These are phyloP conservation scores for Pseudorhiza aurosa DNA, from an alignment of 30 jellyfish, hydroid and myxozoan genomes.

Conservation along the genomic window DNA sequence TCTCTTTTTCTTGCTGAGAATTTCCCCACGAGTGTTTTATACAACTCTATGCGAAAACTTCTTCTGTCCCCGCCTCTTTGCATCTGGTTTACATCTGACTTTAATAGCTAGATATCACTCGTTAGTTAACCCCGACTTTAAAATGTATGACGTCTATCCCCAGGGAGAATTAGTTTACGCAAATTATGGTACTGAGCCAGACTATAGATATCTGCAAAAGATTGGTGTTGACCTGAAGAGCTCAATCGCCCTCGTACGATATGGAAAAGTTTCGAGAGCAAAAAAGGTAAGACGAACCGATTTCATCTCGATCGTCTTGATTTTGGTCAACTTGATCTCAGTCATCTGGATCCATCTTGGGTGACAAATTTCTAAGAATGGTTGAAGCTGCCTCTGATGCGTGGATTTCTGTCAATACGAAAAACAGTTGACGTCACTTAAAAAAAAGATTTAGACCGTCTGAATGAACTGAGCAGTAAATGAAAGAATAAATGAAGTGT, in stretches of 20 bases:
- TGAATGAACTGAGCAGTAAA: no score
- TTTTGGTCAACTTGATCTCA: no score
- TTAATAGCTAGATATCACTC: no score
- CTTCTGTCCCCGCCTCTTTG: slow-evolving; percentile 1
- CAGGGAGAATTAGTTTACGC: slow-evolving; percentile 97
- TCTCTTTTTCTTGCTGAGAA: slow-evolving; percentile 13
- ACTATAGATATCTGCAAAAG: slow-evolving; percentile 68
- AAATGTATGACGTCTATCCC: no score
- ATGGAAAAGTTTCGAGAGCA: slow-evolving; percentile 84
- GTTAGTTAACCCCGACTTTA: no score
- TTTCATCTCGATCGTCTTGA: background rate
- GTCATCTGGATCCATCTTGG: no score
- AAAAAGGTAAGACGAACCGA: slow-evolving; percentile 70
- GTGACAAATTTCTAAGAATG: no score
- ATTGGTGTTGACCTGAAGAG: slow-evolving; percentile 69
- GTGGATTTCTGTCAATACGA: no score
- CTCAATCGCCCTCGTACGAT: slow-evolving; percentile 79
- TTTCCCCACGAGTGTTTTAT: background rate
- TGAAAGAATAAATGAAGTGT: no score
- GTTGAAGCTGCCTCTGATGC: no score
- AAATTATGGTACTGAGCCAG: slow-evolving; percentile 85
- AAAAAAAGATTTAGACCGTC: no score
- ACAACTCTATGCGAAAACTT: slow-evolving; percentile 10
- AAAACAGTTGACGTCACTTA: no score
- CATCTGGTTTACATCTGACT: slow-evolving; percentile 3